Evolutionary conservation across 1,140 invertebrate species (phyloP).

Genomic region (Orius insidiosus): DNA sequence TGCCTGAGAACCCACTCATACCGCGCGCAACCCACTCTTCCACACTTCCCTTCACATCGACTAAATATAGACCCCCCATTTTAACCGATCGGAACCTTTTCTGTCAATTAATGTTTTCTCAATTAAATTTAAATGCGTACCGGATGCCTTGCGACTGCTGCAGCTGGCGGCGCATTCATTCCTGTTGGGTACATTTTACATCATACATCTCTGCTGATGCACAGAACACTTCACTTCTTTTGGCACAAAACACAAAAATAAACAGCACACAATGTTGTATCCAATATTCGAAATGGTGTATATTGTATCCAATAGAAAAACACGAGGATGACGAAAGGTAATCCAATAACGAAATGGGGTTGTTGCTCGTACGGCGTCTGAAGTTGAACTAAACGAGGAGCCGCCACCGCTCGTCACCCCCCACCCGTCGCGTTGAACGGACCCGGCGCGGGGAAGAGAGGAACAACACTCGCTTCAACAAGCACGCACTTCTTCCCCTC

Average conservation of each 20-base stretch:
- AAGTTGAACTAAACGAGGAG: conserved; percentile 1
- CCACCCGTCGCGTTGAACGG: background rate
- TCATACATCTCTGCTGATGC: conserved; percentile 14
- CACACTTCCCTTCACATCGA: no score
- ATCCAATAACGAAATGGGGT: background rate
- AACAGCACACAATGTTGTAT: background rate
- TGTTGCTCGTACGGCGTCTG: no score
- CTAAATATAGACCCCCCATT: no score
- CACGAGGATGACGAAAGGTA: background rate
- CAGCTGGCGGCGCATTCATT: conserved; percentile 23
- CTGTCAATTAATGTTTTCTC: no score
- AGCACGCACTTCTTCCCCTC: conserved; percentile 12
- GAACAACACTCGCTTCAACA: conserved; percentile 10
- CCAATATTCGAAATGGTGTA: background rate
- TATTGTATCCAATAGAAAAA: background rate
- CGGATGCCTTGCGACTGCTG: conserved; percentile 22
- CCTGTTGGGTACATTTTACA: conserved; percentile 23
- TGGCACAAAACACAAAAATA: conserved; percentile 7
- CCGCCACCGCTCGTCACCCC: conserved; percentile 3
- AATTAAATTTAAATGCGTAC: conserved; percentile 15
- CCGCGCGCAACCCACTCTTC: no score
- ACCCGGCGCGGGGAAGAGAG: background rate
- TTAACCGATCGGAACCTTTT: no score
- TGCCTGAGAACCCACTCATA: no score
- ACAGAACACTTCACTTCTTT: background rate